These are phyloP conservation scores for Rhingia campestris DNA, from an alignment of 2,888 invertebrate species.

Conservation along the genomic window DNA sequence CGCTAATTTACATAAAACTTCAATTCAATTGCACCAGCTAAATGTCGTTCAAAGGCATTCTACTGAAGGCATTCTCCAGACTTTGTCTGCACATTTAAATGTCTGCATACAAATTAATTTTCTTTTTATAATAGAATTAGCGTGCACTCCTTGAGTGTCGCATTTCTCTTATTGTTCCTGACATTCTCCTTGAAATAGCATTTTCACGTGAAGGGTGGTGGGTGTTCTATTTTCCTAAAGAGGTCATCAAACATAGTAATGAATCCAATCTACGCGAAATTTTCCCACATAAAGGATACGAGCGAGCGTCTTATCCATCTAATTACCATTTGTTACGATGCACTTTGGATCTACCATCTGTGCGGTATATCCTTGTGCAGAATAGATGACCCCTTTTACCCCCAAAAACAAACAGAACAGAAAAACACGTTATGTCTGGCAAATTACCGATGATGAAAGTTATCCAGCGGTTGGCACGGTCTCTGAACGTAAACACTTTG, in stretches of 20 bases:
- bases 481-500: constrained; percentile 31
- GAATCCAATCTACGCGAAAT: constrained; percentile 36
- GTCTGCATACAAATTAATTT: constrained; percentile 56
- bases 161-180: not conserved
- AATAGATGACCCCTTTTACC: not conserved
- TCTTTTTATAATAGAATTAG: constrained; percentile 38
- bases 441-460: constrained; percentile 16
- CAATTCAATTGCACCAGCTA: not conserved
- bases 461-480: constrained; percentile 17
- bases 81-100: constrained; percentile 16
- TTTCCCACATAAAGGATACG: not conserved
- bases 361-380: not conserved
- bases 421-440: constrained; percentile 23
- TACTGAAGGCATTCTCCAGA: not conserved
- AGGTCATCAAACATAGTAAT: constrained; percentile 43
- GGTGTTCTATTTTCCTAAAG: not conserved
- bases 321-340: not conserved
- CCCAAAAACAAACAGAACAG: not conserved
- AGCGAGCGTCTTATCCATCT: not conserved
- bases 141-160: not conserved
- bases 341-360: not conserved
- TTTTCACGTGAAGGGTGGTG: not conserved
- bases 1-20: too few relatives aligned
- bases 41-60: constrained; percentile 13
- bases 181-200: not conserved